Percentiles rank a stretch among this genome's conserved stretches.
These are phyloP conservation scores for Isaurus tuberculatus DNA, from an alignment of 92 coral and sea anemone species.

Conservation along the genomic window DNA sequence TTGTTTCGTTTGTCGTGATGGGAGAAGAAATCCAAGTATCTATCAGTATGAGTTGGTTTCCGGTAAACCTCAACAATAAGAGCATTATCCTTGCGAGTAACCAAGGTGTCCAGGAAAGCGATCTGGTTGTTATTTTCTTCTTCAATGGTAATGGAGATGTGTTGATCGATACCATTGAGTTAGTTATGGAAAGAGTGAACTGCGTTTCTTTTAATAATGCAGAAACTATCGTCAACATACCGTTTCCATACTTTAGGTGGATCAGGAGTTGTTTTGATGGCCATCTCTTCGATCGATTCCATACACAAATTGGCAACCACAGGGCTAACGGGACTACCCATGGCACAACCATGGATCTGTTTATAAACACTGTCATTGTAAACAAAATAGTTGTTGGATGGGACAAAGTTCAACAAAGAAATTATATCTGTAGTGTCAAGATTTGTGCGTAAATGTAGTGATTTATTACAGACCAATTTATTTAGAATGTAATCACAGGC, in stretches of 20 bases:
- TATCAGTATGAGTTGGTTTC: not conserved
- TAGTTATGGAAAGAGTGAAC: slow-evolving; percentile 38
- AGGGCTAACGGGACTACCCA: too few relatives aligned
- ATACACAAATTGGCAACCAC: slow-evolving; percentile 56
- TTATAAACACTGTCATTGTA: slow-evolving; percentile 41
- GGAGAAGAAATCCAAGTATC: slow-evolving; percentile 48
- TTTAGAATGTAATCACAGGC: not conserved
- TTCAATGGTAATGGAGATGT: slow-evolving; percentile 46
- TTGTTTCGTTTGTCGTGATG: slow-evolving; percentile 20
- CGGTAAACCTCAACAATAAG: slow-evolving; percentile 35
- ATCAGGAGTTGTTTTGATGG: slow-evolving; percentile 23
- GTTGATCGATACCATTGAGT: slow-evolving; percentile 26
- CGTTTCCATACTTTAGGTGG: slow-evolving; percentile 57
- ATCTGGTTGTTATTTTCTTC: slow-evolving; percentile 36
- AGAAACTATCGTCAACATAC: slow-evolving; percentile 46
- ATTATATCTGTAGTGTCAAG: not conserved
- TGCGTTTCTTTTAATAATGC: too few relatives aligned
- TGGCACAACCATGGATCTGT: too few relatives aligned
- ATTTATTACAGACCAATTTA: not conserved
- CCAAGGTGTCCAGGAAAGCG: slow-evolving; percentile 55
- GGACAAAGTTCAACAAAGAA: not conserved
- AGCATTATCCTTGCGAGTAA: slow-evolving; percentile 19
- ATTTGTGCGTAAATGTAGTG: not conserved
- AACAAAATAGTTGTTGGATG: slow-evolving; percentile 35
- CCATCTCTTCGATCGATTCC: slow-evolving; percentile 54